Conservation (phyloP, 2,797 vertebrate genomes). For the Crax fasciolata region DNA sequence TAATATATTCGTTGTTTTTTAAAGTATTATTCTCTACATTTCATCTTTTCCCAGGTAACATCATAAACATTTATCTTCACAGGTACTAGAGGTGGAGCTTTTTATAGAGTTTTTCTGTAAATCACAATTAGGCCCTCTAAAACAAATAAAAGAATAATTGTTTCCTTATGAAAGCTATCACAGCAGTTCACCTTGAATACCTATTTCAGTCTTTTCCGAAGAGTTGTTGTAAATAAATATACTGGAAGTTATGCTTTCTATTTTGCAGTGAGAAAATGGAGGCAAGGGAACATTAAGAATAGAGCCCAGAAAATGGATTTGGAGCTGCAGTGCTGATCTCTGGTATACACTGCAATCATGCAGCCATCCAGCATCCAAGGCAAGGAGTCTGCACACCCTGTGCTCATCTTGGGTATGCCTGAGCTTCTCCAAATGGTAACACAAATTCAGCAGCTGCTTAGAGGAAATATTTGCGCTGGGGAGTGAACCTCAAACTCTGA, state of each 20-base stretch:
- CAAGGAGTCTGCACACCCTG: background rate
- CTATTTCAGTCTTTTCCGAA: conserved; percentile 14
- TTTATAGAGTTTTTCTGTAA: background rate
- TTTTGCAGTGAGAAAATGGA: background rate
- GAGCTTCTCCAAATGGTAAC: background rate
- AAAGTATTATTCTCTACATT: background rate
- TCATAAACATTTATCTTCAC: background rate
- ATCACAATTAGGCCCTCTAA: background rate
- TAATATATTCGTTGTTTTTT: background rate
- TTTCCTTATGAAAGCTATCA: background rate
- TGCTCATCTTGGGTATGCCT: background rate
- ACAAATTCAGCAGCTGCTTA: background rate
- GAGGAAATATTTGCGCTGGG: background rate
- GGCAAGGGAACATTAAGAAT: background rate
- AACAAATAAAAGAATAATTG: background rate
- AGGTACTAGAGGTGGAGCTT: background rate
- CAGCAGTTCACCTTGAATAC: background rate
- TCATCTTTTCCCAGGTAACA: background rate
- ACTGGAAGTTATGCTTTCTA: background rate
- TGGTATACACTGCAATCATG: background rate
- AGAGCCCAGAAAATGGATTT: background rate
- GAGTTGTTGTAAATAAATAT: background rate
- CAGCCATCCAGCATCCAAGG: background rate
- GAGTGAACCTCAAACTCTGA: background rate
- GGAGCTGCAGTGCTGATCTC: background rate